Evolutionary conservation across 2,113 vertebrate genomes (phyloP).

Genomic region (Muscicapa adusta): DNA sequence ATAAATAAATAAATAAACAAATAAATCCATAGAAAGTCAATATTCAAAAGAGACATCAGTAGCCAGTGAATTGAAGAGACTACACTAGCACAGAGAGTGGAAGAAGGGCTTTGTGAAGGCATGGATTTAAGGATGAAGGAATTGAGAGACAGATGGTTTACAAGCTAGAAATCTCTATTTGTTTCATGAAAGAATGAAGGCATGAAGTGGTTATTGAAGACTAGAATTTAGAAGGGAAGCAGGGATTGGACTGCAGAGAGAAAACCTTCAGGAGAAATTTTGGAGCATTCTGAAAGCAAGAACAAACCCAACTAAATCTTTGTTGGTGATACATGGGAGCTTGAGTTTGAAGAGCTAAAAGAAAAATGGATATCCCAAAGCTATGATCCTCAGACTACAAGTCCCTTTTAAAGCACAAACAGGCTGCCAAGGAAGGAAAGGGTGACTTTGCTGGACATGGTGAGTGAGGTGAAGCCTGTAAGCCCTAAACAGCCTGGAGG

Average conservation of each 20-base stretch:
- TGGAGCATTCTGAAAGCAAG: not conserved
- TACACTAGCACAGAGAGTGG: not conserved
- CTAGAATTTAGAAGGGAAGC: not conserved
- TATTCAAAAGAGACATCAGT: not conserved
- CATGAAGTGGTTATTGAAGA: not conserved
- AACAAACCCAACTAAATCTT: not conserved
- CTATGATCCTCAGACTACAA: not conserved
- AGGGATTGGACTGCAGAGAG: not conserved
- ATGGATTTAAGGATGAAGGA: not conserved
- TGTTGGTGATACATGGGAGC: not conserved
- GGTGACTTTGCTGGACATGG: not conserved
- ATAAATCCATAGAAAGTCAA: not conserved
- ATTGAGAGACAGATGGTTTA: not conserved
- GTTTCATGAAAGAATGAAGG: not conserved
- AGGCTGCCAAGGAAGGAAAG: not conserved
- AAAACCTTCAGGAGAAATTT: not conserved
- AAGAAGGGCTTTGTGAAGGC: not conserved
- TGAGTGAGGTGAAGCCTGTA: not conserved
- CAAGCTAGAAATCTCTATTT: not conserved
- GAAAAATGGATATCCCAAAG: not conserved
- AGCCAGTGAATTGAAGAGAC: not conserved
- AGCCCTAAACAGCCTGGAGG: not conserved
- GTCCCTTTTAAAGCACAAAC: not conserved
- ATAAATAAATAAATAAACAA: not conserved
- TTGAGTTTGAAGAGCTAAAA: not conserved